Percentiles rank a stretch among this genome's conserved stretches.
Evolutionary conservation across 92 coral and sea anemone genomes (phyloP).

Genomic region (Nematostella vectensis): DNA sequence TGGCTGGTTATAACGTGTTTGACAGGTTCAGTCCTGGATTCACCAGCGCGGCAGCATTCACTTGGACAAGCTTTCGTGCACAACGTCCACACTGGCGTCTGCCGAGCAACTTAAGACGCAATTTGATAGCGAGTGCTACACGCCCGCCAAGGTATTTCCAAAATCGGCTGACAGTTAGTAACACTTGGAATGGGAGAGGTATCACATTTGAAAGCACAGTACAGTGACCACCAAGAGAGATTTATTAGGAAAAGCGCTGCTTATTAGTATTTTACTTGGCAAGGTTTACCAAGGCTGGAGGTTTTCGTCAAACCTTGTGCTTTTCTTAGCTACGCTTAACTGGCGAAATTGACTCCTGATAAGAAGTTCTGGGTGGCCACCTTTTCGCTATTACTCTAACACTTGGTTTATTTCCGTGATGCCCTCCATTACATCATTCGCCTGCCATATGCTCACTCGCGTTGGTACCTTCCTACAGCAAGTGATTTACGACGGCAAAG

Average conservation of each 20-base stretch:
- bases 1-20: too few species aligned
- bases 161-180: background rate
- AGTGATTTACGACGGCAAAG: conserved; percentile 49
- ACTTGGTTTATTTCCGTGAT: too few species aligned
- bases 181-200: background rate
- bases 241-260: background rate
- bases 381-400: too few species aligned
- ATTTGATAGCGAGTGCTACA: conserved; percentile 70
- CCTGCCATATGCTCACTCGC: too few species aligned
- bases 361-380: too few species aligned
- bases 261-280: too few species aligned
- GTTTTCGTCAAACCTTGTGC: background rate
- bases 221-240: background rate
- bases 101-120: conserved; percentile 44
- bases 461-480: conserved; percentile 39
- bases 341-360: too few species aligned
- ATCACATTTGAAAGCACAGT: background rate
- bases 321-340: too few species aligned
- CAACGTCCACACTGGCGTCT: conserved; percentile 33
- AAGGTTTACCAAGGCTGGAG: too few species aligned
- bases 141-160: conserved; percentile 60
- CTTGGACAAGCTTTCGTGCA: conserved; percentile 29
- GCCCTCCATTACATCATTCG: too few species aligned
- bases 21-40: conserved; percentile 80
- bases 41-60: conserved; percentile 63